These are phyloP conservation scores for Parnassius mnemosyne DNA, from an alignment of 2,888 invertebrate species.

Conservation along the genomic window DNA sequence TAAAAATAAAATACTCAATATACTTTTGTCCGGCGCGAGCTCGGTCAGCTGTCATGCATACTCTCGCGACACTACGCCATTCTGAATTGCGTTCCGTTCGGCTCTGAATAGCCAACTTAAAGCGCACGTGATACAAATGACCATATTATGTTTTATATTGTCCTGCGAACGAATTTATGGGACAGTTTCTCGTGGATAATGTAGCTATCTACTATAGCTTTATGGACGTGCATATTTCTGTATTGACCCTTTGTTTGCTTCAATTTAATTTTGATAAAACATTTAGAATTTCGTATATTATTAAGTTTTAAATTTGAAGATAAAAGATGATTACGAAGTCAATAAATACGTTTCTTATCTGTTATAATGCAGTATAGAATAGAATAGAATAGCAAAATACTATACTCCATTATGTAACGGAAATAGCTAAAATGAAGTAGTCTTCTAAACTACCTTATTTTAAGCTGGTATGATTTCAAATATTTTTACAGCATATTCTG, in stretches of 20 bases:
- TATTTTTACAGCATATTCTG: too few relatives aligned
- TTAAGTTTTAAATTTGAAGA: too few relatives aligned
- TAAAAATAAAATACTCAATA: neutral
- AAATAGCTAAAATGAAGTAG: too few relatives aligned
- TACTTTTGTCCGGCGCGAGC: neutral
- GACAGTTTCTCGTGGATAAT: constrained; percentile 8
- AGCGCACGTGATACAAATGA: constrained; percentile 20
- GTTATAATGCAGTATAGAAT: too few relatives aligned
- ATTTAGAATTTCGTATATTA: too few relatives aligned
- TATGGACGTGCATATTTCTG: neutral
- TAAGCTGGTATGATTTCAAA: too few relatives aligned
- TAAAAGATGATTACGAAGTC: too few relatives aligned
- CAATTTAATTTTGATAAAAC: too few relatives aligned
- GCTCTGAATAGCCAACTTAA: neutral
- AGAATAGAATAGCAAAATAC: too few relatives aligned
- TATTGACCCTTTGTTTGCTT: constrained; percentile 2
- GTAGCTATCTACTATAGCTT: neutral
- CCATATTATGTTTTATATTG: constrained; percentile 4
- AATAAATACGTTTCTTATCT: too few relatives aligned
- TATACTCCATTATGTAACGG: too few relatives aligned
- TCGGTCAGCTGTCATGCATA: neutral
- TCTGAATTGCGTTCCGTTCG: neutral
- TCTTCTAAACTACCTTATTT: too few relatives aligned
- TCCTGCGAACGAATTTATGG: neutral
- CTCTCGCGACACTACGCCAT: neutral